These are phyloP conservation scores for Archivesica marissinica DNA, from an alignment of 1,140 invertebrate species.

Conservation along the genomic window DNA sequence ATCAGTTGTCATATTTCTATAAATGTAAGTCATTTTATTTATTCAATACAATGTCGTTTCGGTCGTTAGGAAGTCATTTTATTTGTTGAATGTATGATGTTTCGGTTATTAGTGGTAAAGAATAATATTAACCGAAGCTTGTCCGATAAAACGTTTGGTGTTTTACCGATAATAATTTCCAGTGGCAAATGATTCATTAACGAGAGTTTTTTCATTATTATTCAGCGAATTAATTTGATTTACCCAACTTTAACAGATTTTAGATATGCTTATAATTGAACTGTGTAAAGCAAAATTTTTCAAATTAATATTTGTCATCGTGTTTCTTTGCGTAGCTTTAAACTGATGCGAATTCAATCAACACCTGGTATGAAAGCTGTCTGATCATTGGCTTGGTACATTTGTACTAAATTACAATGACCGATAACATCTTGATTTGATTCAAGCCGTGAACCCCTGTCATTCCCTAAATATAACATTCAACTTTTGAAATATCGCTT, in stretches of 20 bases:
- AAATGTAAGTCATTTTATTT: constrained; percentile 13
- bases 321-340: neutral
- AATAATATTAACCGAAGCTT: neutral
- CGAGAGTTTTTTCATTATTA: neutral
- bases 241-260: constrained; percentile 12
- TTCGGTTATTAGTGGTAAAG: constrained; percentile 16
- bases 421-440: constrained; percentile 11
- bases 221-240: constrained; percentile 4
- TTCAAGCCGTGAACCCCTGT: constrained; percentile 6
- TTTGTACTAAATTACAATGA: constrained; percentile 16
- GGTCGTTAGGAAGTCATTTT: constrained; percentile 1
- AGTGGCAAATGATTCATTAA: constrained; percentile 17
- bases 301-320: constrained; percentile 9
- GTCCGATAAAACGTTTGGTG: constrained; percentile 8
- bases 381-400: constrained; percentile 10
- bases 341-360: constrained; percentile 22
- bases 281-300: neutral
- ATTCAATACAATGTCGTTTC: neutral
- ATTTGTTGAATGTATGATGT: constrained; percentile 18
- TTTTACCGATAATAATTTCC: constrained; percentile 10
- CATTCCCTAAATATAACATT: neutral
- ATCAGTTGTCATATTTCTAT: neutral
- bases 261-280: constrained; percentile 2
- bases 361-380: constrained; percentile 21
- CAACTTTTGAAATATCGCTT: neutral